A percentile compares a stretch with the other conserved stretches of the same genome.
These are phyloP conservation scores for Myrmophylax atrothorax DNA, from an alignment of 2,113 vertebrate species.

Conservation along the genomic window DNA sequence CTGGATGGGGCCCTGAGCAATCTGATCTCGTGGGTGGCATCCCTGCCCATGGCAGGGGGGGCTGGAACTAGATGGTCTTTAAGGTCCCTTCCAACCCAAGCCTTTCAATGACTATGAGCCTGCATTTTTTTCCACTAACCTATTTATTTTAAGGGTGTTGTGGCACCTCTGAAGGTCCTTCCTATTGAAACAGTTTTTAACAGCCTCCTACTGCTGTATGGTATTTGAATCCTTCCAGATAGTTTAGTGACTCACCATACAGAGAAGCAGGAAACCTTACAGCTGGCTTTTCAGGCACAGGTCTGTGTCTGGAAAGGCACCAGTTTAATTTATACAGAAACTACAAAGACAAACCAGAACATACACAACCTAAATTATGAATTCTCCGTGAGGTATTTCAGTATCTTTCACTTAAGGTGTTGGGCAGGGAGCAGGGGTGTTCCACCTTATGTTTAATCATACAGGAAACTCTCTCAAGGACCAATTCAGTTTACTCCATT, in stretches of 20 bases:
- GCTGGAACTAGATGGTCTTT: not conserved
- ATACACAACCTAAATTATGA: not conserved
- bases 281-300: not conserved
- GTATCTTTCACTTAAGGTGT: not conserved
- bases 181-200: not conserved
- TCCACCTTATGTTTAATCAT: not conserved
- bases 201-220: not conserved
- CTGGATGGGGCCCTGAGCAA: not conserved
- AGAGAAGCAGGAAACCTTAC: not conserved
- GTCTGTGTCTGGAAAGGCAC: not conserved
- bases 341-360: not conserved
- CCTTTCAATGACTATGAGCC: not conserved
- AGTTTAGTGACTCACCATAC: not conserved
- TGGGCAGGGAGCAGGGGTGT: not conserved
- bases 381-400: not conserved
- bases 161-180: not conserved
- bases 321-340: not conserved
- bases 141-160: not conserved
- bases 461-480: not conserved
- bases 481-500: not conserved
- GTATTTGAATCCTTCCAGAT: not conserved
- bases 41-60: not conserved
- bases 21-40: not conserved
- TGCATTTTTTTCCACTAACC: not conserved
- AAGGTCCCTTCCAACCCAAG: not conserved